Evolutionary conservation across 1,140 invertebrate genomes (phyloP), one percentile per base, ranked within the genome.

Genomic region (Procambarus clarkii): DNA sequence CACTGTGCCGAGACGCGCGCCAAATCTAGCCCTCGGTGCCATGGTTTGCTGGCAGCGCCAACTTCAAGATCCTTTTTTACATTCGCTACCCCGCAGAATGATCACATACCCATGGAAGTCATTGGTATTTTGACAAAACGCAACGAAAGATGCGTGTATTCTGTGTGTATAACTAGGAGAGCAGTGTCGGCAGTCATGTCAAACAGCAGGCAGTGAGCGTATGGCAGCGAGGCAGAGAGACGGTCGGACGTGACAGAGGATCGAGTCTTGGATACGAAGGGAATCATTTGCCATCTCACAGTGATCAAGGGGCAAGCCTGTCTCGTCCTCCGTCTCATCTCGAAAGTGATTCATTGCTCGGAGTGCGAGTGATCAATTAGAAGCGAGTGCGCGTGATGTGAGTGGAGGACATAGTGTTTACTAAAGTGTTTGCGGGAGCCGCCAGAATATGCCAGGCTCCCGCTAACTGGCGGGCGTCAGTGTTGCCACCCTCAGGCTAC

Each of bases 241-340:
- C 50, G 58, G 82, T 60, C 82, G 74, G 89, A 84, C 82, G 86
- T 91, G 89, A 91, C 82, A 9, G 82, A 91, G 89, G 45, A 78
- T 48, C 74, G 58, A 91, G 89, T 91, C 89, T 91, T 48, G 58
- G 45, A 79, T 69, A 64, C 74, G 89, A 91, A 91, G 89, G 89
- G 89, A 80, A 85, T 91, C 89, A 91, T 91, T 91, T 91, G 89
- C 89, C 82, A 91, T 79, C 82, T 50, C 48, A 45, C 50, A 78
- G 82, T 84, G 89, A 91, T 91, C 89, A 86, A 91, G 89, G 89
- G 83, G 44, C n/a, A 81, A 78, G 76, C 54, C 64, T 80, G 74
- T 85, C 82, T 64, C 71, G 2, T 4, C 21, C 46, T 45, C 45
- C 82, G n/a, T 85, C 76, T 79, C 45, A 64, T 85, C 82, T 64